Evolutionary conservation across 2,888 invertebrate species (phyloP).

Genomic region (Endotricha flammealis): DNA sequence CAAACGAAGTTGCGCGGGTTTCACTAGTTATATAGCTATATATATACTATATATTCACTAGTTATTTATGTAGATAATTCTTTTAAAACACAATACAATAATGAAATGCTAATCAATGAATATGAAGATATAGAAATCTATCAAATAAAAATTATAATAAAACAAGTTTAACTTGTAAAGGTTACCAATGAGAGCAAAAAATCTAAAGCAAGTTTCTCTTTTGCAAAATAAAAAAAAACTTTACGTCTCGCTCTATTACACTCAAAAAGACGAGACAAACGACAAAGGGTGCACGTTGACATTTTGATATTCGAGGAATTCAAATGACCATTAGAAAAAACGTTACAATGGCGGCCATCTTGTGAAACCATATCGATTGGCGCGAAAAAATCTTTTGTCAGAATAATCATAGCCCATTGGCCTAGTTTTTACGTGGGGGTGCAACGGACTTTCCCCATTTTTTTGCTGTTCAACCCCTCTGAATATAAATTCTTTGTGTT

Average conservation of each 20-base stretch:
- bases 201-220: no score
- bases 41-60: no score
- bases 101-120: no score
- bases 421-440: conserved; percentile 70
- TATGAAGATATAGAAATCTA: no score
- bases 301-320: neutral
- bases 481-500: conserved; percentile 50
- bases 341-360: conserved; percentile 56
- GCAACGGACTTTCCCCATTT: conserved; percentile 64
- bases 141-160: no score
- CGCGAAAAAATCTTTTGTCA: conserved; percentile 68
- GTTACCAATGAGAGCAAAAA: no score
- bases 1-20: no score
- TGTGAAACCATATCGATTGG: conserved; percentile 70
- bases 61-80: no score
- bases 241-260: neutral
- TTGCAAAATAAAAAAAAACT: no score
- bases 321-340: conserved; percentile 26
- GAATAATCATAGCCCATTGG: conserved; percentile 64
- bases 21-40: no score
- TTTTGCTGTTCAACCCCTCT: conserved; percentile 50
- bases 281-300: neutral
- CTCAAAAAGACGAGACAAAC: neutral
- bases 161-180: no score
- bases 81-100: no score